Evolutionary conservation across 2,113 vertebrate genomes (phyloP).

Genomic region (Acrocephalus kingi): DNA sequence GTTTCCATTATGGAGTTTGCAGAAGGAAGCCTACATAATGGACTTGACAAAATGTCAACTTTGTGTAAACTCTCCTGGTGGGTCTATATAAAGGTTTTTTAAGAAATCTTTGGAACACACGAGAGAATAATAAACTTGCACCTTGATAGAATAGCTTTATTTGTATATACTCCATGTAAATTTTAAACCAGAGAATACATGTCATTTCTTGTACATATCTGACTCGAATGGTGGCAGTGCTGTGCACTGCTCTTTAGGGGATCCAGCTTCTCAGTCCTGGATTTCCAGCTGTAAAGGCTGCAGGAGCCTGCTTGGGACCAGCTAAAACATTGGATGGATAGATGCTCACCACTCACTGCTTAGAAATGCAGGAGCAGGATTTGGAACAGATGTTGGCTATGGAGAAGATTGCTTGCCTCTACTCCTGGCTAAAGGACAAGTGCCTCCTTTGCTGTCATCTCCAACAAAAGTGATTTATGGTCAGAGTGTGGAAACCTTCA

Average conservation of each 20-base stretch:
- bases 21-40: background rate
- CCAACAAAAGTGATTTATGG: constrained; percentile 7
- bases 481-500: background rate
- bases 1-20: background rate
- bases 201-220: constrained; percentile 46
- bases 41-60: background rate
- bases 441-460: constrained; percentile 37
- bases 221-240: constrained; percentile 25
- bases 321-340: constrained; percentile 4
- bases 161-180: constrained; percentile 63
- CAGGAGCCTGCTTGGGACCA: constrained; percentile 18
- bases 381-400: background rate
- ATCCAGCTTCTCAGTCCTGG: constrained; percentile 7
- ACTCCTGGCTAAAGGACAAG: constrained; percentile 50
- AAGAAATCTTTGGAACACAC: constrained; percentile 21
- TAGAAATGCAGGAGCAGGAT: background rate
- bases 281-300: constrained; percentile 11
- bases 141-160: constrained; percentile 68
- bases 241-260: constrained; percentile 43
- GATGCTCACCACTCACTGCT: constrained; percentile 32
- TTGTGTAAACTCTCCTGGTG: constrained; percentile 15
- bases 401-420: constrained; percentile 37
- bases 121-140: constrained; percentile 58
- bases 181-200: constrained; percentile 28
- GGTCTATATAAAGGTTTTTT: constrained; percentile 11